These are phyloP conservation scores for Perdita meconis DNA, from an alignment of 2,888 invertebrate genomes.

Conservation along the genomic window DNA sequence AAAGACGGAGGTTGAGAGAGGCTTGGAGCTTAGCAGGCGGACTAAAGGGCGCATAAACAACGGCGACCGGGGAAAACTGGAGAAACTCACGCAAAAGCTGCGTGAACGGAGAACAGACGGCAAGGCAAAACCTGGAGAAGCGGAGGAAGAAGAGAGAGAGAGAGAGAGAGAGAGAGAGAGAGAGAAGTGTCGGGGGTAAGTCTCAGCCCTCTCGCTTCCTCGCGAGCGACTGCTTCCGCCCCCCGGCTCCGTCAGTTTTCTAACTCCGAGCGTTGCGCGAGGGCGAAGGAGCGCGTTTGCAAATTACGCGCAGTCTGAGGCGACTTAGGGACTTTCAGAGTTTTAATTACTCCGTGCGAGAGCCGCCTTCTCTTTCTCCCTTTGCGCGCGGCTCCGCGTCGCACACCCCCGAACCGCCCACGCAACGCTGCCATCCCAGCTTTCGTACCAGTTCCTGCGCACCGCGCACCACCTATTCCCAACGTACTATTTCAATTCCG, in stretches of 20 bases:
- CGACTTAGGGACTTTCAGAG: constrained; percentile 75
- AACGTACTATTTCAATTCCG: constrained; percentile 70
- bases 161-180: constrained; percentile 6
- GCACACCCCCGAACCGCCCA: background rate
- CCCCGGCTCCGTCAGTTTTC: constrained; percentile 34
- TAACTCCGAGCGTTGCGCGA: constrained; percentile 27
- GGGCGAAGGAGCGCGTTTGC: constrained; percentile 68
- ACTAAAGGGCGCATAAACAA: constrained; percentile 57
- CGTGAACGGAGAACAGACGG: background rate
- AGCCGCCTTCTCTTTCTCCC: constrained; percentile 43
- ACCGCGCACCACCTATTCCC: constrained; percentile 39
- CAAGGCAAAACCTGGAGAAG: constrained; percentile 2
- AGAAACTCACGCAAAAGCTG: constrained; percentile 32
- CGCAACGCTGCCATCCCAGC: background rate
- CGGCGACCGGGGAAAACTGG: constrained; percentile 19
- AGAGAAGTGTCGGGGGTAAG: constrained; percentile 48
- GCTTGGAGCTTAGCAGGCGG: background rate
- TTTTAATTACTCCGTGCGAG: constrained; percentile 79
- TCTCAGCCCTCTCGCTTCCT: constrained; percentile 27
- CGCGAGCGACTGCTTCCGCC: background rate
- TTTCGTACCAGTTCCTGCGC: constrained; percentile 43
- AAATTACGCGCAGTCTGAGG: constrained; percentile 74
- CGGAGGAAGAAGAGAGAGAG: background rate
- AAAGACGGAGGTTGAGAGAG: constrained; percentile 20
- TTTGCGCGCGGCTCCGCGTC: constrained; percentile 14